Evolutionary conservation across 2,113 vertebrate species (phyloP).

Genomic region (Hepsetus odoe): DNA sequence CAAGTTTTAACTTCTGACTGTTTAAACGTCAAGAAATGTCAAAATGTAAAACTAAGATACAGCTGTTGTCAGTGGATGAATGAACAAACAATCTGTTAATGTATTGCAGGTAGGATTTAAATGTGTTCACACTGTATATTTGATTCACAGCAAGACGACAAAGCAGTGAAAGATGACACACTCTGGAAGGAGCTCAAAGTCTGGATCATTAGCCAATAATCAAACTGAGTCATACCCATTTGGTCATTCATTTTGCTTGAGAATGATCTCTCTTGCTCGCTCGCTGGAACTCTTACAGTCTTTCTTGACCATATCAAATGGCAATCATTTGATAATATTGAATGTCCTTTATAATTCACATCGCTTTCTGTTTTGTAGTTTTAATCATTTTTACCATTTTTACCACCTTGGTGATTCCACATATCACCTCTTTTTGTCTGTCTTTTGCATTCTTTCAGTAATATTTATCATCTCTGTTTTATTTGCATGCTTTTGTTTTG

Average conservation of each 20-base stretch:
- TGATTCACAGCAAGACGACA: constrained; percentile 61
- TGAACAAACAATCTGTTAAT: not conserved
- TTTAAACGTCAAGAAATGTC: no score
- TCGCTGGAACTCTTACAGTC: not conserved
- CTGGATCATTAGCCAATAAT: constrained; percentile 61
- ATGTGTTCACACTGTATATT: not conserved
- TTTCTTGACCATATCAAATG: constrained; percentile 55
- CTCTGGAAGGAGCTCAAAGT: constrained; percentile 66
- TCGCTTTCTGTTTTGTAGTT: constrained; percentile 25
- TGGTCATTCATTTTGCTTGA: constrained; percentile 13
- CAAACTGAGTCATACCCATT: constrained; percentile 25
- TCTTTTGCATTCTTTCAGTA: not conserved
- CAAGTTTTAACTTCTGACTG: no score
- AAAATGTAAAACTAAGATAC: no score
- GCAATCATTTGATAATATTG: not conserved
- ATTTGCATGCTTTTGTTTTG: not conserved
- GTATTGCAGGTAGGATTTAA: not conserved
- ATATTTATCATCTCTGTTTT: constrained; percentile 8
- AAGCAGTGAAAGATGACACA: constrained; percentile 41
- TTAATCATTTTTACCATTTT: not conserved
- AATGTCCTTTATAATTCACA: not conserved
- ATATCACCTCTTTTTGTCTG: not conserved
- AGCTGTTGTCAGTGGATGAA: not conserved
- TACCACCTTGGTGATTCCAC: not conserved
- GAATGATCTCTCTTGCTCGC: not conserved